phyloP scores from a whole-genome alignment of 2,888 invertebrate genomes.

The Caenorhabditis sp. region DNA sequence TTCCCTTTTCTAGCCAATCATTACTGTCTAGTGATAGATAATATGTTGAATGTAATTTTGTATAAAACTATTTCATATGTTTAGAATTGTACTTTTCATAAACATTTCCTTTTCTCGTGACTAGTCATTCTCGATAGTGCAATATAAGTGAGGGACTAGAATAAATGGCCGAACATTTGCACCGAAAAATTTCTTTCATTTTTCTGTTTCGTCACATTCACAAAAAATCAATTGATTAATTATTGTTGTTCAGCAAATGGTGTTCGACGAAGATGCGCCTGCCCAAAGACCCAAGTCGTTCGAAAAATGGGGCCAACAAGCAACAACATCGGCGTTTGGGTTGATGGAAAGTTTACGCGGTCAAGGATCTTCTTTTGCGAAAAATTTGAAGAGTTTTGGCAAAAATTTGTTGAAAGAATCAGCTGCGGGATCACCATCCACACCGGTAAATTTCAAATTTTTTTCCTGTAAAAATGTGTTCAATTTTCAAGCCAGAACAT shows the following conservation, averaged over 20 bases:
- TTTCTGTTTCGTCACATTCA: background rate
- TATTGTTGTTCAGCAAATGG: slow-evolving; percentile 6
- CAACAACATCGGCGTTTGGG: slow-evolving; percentile 38
- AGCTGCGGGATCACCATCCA: slow-evolving; percentile 12
- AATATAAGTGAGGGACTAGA: background rate
- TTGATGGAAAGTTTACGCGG: slow-evolving; percentile 32
- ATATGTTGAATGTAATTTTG: background rate
- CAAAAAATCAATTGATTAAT: background rate
- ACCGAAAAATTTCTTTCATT: background rate
- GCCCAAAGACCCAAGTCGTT: slow-evolving; percentile 11
- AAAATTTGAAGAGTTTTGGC: slow-evolving; percentile 41
- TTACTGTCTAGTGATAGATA: background rate
- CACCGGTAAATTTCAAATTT: slow-evolving; percentile 17
- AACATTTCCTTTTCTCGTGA: background rate
- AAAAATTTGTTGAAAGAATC: slow-evolving; percentile 36
- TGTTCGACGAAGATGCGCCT: slow-evolving; percentile 25
- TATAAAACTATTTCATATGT: background rate
- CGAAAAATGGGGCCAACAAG: slow-evolving; percentile 41
- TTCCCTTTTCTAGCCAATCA: background rate
- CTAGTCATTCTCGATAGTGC: background rate
- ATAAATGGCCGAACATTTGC: background rate
- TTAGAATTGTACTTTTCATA: background rate
- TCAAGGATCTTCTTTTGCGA: slow-evolving; percentile 39
- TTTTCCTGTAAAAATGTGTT: background rate
- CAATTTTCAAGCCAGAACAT: slow-evolving; percentile 23